Evolutionary conservation across 2,888 invertebrate genomes (phyloP).

Genomic region (Nemapogon koenigi): DNA sequence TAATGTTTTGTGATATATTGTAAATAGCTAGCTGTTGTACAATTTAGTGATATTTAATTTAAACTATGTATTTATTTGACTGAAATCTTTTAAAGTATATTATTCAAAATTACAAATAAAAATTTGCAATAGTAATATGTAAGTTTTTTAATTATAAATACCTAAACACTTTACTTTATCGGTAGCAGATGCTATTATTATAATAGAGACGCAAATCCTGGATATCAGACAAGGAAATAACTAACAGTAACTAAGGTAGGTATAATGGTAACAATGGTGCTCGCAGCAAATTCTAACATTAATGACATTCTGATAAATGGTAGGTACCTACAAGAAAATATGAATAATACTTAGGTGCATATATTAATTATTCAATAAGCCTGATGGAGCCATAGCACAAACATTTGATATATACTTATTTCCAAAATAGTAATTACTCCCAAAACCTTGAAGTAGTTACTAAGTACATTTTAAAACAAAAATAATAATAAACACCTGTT

Average conservation of each 20-base stretch:
- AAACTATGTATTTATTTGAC: conserved; percentile 63
- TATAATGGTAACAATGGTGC: too few relatives aligned
- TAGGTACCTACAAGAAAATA: too few relatives aligned
- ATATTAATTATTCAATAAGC: too few relatives aligned
- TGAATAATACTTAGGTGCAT: too few relatives aligned
- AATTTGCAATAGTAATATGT: conserved; percentile 4
- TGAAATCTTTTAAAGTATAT: conserved; percentile 55
- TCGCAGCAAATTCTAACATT: too few relatives aligned
- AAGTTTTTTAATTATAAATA: neutral
- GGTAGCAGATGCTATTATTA: too few relatives aligned
- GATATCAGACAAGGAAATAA: too few relatives aligned
- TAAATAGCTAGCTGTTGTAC: conserved; percentile 62
- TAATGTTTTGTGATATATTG: conserved; percentile 57
- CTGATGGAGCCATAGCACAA: too few relatives aligned
- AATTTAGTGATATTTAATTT: conserved; percentile 64
- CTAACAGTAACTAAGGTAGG: too few relatives aligned
- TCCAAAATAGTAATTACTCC: neutral
- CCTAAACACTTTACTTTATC: neutral
- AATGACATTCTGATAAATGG: too few relatives aligned
- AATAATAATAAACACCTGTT: conserved; percentile 2
- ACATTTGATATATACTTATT: neutral
- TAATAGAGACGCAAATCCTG: too few relatives aligned
- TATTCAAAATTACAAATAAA: conserved; percentile 18
- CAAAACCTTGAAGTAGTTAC: neutral
- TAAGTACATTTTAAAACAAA: neutral